Percentiles rank a stretch among this genome's conserved stretches.
phyloP scores from a whole-genome alignment of 2,888 invertebrate species.

The Acleris sparsana region DNA sequence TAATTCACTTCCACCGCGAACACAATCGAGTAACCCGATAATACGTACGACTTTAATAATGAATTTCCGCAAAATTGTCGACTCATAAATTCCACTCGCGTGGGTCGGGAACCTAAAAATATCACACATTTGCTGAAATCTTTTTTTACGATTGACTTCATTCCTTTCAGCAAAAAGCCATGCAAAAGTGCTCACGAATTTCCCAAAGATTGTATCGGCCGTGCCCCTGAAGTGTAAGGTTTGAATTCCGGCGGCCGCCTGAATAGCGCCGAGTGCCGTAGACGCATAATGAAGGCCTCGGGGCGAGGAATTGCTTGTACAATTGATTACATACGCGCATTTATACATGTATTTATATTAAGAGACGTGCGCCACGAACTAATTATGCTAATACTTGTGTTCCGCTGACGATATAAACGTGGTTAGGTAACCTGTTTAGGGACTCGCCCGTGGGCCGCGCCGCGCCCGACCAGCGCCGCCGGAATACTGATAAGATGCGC shows the following conservation, averaged over 20 bases:
- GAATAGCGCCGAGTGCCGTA: conserved; percentile 34
- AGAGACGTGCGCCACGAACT: conserved; percentile 60
- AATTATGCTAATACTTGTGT: conserved; percentile 78
- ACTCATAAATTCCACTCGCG: conserved; percentile 25
- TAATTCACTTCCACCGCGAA: conserved; percentile 13
- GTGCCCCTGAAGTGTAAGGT: conserved; percentile 30
- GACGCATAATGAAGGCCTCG: conserved; percentile 35
- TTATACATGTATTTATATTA: conserved; percentile 52
- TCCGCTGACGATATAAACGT: conserved; percentile 71
- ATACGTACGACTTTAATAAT: conserved; percentile 9
- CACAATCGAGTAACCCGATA: conserved; percentile 4
- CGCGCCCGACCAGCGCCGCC: conserved; percentile 72
- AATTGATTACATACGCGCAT: conserved; percentile 48
- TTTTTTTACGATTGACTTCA: conserved; percentile 36
- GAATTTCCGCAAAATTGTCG: conserved; percentile 16
- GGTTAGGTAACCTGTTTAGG: conserved; percentile 78
- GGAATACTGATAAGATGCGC: conserved; percentile 69
- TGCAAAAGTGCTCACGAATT: conserved; percentile 30
- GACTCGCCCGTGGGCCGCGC: conserved; percentile 69
- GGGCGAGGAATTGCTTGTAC: conserved; percentile 44
- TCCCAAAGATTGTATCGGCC: conserved; percentile 31
- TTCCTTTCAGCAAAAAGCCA: conserved; percentile 35
- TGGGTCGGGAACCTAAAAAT: conserved; percentile 21
- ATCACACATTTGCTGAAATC: conserved; percentile 36
- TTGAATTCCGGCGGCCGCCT: conserved; percentile 31